phyloP scores from a whole-genome alignment of 1,140 invertebrate species.

The Homalodisca vitripennis region DNA sequence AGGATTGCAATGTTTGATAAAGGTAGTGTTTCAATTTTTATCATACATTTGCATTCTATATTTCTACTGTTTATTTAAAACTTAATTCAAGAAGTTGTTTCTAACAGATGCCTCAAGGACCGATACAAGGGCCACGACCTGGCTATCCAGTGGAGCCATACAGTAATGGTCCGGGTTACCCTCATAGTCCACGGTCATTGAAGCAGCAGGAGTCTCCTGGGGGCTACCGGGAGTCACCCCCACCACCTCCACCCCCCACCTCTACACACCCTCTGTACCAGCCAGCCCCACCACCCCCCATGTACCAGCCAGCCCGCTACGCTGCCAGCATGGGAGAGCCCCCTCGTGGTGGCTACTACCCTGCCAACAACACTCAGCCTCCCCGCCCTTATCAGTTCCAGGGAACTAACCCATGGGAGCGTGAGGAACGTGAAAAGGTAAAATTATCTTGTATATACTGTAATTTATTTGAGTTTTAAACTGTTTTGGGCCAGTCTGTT shows the following conservation, averaged over 20 bases:
- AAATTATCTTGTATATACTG: no score
- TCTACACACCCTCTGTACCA: conserved; percentile 69
- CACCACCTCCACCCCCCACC: conserved; percentile 64
- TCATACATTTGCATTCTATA: no score
- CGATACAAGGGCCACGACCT: conserved; percentile 1
- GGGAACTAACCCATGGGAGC: conserved; percentile 80
- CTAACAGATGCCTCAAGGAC: conserved; percentile 1
- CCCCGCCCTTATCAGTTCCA: conserved; percentile 52
- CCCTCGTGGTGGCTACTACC: conserved; percentile 71
- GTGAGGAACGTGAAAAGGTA: conserved; percentile 83
- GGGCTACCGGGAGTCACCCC: conserved; percentile 54
- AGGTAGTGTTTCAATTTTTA: no score
- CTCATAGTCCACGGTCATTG: neutral
- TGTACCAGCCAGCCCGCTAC: conserved; percentile 46
- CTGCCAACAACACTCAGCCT: conserved; percentile 49
- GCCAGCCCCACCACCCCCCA: no score
- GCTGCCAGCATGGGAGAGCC: conserved; percentile 72
- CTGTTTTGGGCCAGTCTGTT: no score
- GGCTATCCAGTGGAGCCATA: neutral
- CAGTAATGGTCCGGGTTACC: neutral
- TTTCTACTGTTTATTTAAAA: no score
- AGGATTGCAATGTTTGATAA: no score
- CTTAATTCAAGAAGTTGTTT: no score
- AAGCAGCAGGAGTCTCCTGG: conserved; percentile 45
- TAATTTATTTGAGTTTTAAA: no score